Evolutionary conservation across 2,888 invertebrate genomes (phyloP), one percentile per base, ranked within the genome.

Genomic region (Hyles lineata): DNA sequence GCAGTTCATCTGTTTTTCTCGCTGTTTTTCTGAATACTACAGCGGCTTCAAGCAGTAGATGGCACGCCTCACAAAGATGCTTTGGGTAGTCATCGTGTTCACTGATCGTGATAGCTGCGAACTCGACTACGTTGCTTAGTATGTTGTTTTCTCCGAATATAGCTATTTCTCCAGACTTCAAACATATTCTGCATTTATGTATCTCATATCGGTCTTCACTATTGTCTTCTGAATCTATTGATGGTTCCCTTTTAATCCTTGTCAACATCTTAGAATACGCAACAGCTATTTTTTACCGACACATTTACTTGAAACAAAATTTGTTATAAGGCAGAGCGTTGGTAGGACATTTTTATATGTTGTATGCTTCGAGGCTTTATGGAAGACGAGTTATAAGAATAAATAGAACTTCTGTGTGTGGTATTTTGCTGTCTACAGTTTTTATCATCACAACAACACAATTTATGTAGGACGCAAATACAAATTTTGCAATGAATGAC

Each of bases 121-220:
- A 80, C 11, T 77, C 75, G 2, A 71, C 70, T 4, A 84, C 73
- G 17, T 79, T 73, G 7, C 70, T 29, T 4, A 82, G 78, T 69
- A 83, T 77, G 72, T 79, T 74, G 6, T 80, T 75, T 6, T 63
- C 35, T 1, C 79, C 83, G 32, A 79, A 83, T 72, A 85, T 85
- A 11, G 80, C 79, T 70, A 81, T 82, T n/a, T 78, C 77, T 17
- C 81, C 84, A 11, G 74, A 70, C 29, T 80, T 77, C 21, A 85
- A 78, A 76, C 84, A 85, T 35, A 83, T 74, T 74, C 84, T 76
- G 62, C 84, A 83, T 60, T 61, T 79, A 72, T 75, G 19, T 35
- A 25, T 11, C 8, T 8, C 55, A 50, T 69, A 60, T 59, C 23
- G 43, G 3, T 32, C 17, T 25, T 17, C 35, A 43, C 32, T 43